These are phyloP conservation scores for Macrosiphum euphorbiae DNA, from an alignment of 2,888 invertebrate species.

Conservation along the genomic window DNA sequence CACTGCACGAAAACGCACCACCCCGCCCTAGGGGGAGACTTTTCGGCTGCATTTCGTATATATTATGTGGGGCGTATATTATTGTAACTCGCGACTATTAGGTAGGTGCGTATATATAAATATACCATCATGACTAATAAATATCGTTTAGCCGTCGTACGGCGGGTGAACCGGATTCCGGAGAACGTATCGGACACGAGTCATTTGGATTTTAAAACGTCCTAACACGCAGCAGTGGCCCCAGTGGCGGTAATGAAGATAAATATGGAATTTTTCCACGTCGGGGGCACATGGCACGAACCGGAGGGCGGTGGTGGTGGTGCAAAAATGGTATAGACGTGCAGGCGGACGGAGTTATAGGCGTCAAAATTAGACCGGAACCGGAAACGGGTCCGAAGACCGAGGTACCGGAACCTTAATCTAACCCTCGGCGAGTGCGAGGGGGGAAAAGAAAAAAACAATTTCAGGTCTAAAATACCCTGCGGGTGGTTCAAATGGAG, in stretches of 20 bases:
- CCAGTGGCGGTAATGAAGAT: constrained; percentile 34
- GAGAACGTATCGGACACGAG: constrained; percentile 31
- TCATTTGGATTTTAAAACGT: constrained; percentile 42
- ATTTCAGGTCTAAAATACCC: constrained; percentile 46
- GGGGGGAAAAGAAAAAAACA: not conserved
- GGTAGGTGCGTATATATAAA: not conserved
- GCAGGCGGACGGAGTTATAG: not conserved
- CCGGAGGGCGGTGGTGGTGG: not conserved
- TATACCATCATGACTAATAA: constrained; percentile 25
- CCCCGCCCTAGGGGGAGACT: not conserved
- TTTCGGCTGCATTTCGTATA: not conserved
- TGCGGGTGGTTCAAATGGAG: constrained; percentile 35
- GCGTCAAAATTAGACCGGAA: constrained; percentile 62
- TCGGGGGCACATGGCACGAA: not conserved
- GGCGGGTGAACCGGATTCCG: constrained; percentile 20
- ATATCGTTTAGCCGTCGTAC: constrained; percentile 33
- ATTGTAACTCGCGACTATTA: not conserved
- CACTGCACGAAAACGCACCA: not conserved
- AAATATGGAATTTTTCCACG: constrained; percentile 35
- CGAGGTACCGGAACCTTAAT: constrained; percentile 49
- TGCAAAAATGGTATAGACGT: not conserved
- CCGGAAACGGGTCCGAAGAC: constrained; percentile 58
- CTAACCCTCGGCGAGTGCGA: not conserved
- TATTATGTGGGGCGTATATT: not conserved
- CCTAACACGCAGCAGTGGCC: not conserved